A percentile compares a stretch with the other conserved stretches of the same genome.
Evolutionary conservation across 2,113 vertebrate genomes (phyloP).

Genomic region (Cephalopholis sonnerati): DNA sequence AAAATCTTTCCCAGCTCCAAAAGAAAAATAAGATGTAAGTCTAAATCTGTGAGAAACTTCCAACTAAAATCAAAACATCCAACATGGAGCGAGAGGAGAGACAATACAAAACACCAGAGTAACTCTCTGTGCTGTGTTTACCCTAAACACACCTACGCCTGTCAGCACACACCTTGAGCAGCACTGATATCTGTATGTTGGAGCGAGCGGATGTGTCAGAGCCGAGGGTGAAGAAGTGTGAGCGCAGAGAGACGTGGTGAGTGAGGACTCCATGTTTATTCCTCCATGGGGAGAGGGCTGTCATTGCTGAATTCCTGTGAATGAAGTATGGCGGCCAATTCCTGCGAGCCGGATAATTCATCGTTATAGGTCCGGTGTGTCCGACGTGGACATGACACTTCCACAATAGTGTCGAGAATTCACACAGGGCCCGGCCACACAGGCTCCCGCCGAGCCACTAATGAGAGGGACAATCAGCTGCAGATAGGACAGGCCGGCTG

Average conservation of each 20-base stretch:
- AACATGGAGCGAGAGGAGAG: neutral
- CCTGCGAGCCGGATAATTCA: conserved; percentile 75
- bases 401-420: conserved; percentile 54
- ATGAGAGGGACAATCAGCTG: conserved; percentile 33
- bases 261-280: conserved; percentile 81
- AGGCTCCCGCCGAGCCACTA: conserved; percentile 41
- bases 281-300: conserved; percentile 81
- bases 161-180: conserved; percentile 50
- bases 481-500: neutral
- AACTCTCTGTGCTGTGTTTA: neutral
- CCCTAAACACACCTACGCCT: conserved; percentile 11
- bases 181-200: conserved; percentile 28
- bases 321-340: conserved; percentile 81
- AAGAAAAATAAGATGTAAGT: conserved; percentile 13
- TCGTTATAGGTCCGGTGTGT: conserved; percentile 62
- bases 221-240: conserved; percentile 48
- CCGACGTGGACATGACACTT: conserved; percentile 52
- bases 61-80: conserved; percentile 20
- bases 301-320: conserved; percentile 82
- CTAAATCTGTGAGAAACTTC: conserved; percentile 15
- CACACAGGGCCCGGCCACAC: conserved; percentile 12
- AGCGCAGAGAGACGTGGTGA: conserved; percentile 64
- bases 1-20: conserved; percentile 9
- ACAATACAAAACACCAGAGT: neutral
- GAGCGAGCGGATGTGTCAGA: conserved; percentile 34